A percentile compares a stretch with the other conserved stretches of the same genome.
Conservation (phyloP, 1,140 invertebrate genomes). For the Atta colombica region DNA sequence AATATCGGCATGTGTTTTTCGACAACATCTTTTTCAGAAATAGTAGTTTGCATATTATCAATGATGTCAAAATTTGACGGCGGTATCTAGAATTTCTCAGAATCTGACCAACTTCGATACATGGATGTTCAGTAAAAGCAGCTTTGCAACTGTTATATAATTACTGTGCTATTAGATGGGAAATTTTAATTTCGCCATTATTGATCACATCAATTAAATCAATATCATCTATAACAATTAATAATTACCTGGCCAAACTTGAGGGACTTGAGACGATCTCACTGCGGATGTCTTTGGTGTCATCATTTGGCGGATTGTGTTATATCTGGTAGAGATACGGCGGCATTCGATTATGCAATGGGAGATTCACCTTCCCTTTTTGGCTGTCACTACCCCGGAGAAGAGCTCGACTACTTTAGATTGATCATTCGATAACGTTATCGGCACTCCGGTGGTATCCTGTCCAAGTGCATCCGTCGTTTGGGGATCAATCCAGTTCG, state of each 20-base stretch:
- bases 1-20: conserved; percentile 1
- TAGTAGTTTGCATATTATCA: background rate
- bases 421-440: conserved; percentile 43
- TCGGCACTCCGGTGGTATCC: conserved; percentile 3
- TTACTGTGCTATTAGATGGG: too few species aligned
- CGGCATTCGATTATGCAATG: background rate
- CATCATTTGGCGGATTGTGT: background rate
- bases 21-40: background rate
- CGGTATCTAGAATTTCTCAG: background rate
- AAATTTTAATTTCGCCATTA: too few species aligned
- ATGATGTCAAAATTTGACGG: background rate
- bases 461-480: conserved; percentile 31
- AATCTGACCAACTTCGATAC: too few species aligned
- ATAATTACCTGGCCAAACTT: too few species aligned
- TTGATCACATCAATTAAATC: too few species aligned
- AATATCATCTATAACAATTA: too few species aligned
- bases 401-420: conserved; percentile 13
- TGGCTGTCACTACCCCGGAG: conserved; percentile 2
- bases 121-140: too few species aligned
- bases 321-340: background rate
- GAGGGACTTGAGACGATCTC: background rate
- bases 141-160: too few species aligned
- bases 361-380: background rate
- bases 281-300: background rate
- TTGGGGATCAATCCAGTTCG: conserved; percentile 35